Base-by-base conservation (phyloP, 2,113 vertebrate species). In the Myrmecobius fasciatus region DNA sequence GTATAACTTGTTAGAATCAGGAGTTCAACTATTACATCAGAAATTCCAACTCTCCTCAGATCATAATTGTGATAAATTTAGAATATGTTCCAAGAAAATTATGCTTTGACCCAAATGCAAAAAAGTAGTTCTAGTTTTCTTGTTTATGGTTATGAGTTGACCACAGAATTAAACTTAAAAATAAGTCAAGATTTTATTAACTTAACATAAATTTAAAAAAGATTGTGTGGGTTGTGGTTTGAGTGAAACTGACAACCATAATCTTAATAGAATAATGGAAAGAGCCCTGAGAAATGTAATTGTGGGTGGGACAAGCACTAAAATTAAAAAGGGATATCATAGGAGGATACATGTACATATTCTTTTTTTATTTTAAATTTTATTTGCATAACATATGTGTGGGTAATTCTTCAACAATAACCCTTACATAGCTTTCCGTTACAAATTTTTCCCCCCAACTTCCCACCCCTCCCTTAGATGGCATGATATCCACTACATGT, bases 51-150 rank as follows among this genome's bases (percentile, higher is more conserved):
- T 97, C 97, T 97, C 98, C 98, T 93, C 96, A 94, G 98, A 98
- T 98, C 98, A 89, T 97, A 96, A 98, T 96, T 98, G 98, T 97
- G 98, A 98, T 98, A 97, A 98, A 98, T 98, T 98, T 98, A 97
- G 98, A 98, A 98, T 98, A 95, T 47, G 0, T 94, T 98, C 97
- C 97, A 94, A 98, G 97, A 97, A 97, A 96, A 93, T 97, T 98
- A 97, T 97, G 97, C 96, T 93, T 96, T 98, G 98, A 98, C 98
- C 98, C 98, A 98, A 95, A 98, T 98, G 98, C 98, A 96, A 94
- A 97, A 96, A 98, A 98, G 93, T 95, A 52, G 46, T 93, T 97
- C 96, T 96, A 94, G 97, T 98, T 93, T 91, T 95, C 53, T 97
- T 98, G 96, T 98, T 98, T 98, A 97, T 98, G 96, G 92, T 96